Evolutionary conservation across 2,797 vertebrate species (phyloP).

Genomic region (Tapirus indicus): DNA sequence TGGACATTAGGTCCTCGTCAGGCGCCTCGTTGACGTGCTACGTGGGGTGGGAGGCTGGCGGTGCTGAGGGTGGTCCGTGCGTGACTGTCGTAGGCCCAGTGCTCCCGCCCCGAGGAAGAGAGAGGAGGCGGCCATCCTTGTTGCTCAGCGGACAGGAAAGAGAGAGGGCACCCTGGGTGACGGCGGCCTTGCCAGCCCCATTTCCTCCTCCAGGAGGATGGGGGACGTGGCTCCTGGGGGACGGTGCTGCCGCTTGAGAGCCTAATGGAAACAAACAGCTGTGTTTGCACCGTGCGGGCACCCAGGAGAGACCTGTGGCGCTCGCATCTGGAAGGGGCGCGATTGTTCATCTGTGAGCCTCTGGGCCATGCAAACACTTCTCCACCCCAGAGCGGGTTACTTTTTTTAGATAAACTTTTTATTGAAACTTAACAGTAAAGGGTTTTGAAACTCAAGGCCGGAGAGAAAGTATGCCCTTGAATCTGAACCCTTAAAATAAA

Average conservation of each 20-base stretch:
- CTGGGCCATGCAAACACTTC: rapidly evolving
- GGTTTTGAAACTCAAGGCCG: not conserved
- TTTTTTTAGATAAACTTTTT: not conserved
- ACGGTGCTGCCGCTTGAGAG: not conserved
- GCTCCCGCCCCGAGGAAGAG: not conserved
- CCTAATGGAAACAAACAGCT: not conserved
- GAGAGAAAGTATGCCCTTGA: not conserved
- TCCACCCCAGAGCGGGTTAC: not conserved
- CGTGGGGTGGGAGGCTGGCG: not conserved
- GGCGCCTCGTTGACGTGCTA: not conserved
- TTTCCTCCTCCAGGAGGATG: not conserved
- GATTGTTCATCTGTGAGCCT: not conserved
- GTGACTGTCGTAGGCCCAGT: not conserved
- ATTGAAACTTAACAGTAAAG: not conserved
- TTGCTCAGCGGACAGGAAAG: not conserved
- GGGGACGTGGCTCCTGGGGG: not conserved
- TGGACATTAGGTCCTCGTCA: rapidly evolving
- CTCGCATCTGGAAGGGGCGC: not conserved
- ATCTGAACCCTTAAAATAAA: not conserved
- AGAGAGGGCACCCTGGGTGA: not conserved
- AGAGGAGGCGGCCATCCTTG: not conserved
- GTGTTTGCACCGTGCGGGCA: rapidly evolving
- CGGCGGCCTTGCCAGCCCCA: not conserved
- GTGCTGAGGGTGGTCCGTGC: not conserved
- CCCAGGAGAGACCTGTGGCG: not conserved